These are phyloP conservation scores for Troides oblongomaculatus DNA, from an alignment of 2,888 invertebrate genomes.

Conservation along the genomic window DNA sequence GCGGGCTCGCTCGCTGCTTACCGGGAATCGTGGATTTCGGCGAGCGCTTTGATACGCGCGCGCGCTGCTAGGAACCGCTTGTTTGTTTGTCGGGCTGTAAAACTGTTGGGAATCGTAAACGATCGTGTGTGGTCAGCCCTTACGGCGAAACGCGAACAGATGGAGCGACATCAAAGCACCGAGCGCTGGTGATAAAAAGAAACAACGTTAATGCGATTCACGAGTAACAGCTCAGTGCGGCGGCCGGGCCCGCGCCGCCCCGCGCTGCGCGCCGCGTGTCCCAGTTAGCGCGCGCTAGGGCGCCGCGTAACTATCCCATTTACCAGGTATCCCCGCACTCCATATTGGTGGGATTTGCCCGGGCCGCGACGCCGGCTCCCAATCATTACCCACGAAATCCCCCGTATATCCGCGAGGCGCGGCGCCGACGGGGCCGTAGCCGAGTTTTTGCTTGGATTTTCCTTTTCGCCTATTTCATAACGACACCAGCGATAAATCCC, in stretches of 20 bases:
- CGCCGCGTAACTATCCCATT: conserved; percentile 64
- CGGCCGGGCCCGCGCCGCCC: not conserved
- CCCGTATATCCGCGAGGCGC: conserved; percentile 56
- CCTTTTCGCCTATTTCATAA: conserved; percentile 33
- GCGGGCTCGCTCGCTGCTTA: conserved; percentile 40
- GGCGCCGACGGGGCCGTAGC: conserved; percentile 63
- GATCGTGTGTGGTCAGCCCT: conserved; percentile 78
- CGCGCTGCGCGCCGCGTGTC: conserved; percentile 49
- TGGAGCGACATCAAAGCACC: conserved; percentile 74
- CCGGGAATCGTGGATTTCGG: conserved; percentile 66
- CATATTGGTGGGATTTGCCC: conserved; percentile 75
- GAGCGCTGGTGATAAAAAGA: conserved; percentile 62
- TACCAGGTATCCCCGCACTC: conserved; percentile 75
- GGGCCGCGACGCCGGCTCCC: conserved; percentile 47
- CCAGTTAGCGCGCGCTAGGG: conserved; percentile 37
- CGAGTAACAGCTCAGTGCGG: conserved; percentile 59
- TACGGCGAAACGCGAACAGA: conserved; percentile 78
- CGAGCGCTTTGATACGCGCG: conserved; percentile 68
- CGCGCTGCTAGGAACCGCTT: conserved; percentile 71
- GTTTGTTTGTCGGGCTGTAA: conserved; percentile 77
- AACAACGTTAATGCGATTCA: conserved; percentile 69
- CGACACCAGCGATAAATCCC: too few relatives aligned
- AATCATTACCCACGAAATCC: conserved; percentile 73
- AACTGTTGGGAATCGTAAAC: conserved; percentile 76
- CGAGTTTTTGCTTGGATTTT: conserved; percentile 63